A percentile compares a stretch with the other conserved stretches of the same genome.
Conservation (phyloP, 2,113 vertebrate species). For the Spea multiplicata region DNA sequence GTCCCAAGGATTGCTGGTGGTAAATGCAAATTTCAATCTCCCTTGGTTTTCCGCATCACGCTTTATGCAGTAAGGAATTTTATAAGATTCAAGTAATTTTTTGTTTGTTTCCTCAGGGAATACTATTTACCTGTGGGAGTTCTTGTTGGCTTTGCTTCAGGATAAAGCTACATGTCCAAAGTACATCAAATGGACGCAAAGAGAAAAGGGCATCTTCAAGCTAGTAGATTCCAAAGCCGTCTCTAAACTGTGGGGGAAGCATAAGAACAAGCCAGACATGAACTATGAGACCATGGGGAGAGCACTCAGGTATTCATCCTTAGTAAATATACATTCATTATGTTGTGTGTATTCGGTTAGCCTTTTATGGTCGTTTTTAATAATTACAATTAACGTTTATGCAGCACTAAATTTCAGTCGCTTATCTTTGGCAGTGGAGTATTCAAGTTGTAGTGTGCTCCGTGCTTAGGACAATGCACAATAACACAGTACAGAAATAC, state of each 20-base stretch:
- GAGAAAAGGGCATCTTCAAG: conserved; percentile 94
- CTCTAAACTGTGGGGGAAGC: conserved; percentile 91
- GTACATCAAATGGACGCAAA: conserved; percentile 96
- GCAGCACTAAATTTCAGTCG: too few species aligned
- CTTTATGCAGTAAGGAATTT: too few species aligned
- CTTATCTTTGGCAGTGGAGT: too few species aligned
- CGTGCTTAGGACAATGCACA: too few species aligned
- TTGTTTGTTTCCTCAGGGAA: conserved; percentile 71
- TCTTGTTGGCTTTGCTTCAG: conserved; percentile 91
- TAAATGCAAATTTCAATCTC: too few species aligned
- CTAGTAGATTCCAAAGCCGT: conserved; percentile 97
- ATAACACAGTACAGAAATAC: too few species aligned
- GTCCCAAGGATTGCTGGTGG: too few species aligned
- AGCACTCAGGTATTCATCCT: conserved; percentile 81
- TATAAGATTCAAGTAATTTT: not conserved
- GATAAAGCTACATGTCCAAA: conserved; percentile 92
- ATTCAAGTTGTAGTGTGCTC: too few species aligned
- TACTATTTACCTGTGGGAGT: conserved; percentile 97
- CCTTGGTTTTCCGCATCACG: too few species aligned
- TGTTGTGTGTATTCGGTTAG: not conserved
- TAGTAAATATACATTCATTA: not conserved
- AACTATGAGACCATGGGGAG: conserved; percentile 98
- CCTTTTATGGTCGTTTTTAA: not conserved
- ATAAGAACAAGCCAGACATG: conserved; percentile 99
- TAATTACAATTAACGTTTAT: too few species aligned